Percentiles rank a stretch among this genome's conserved stretches.
These are phyloP conservation scores for Yponomeuta plumbellus DNA, from an alignment of 2,888 invertebrate genomes.

Conservation along the genomic window DNA sequence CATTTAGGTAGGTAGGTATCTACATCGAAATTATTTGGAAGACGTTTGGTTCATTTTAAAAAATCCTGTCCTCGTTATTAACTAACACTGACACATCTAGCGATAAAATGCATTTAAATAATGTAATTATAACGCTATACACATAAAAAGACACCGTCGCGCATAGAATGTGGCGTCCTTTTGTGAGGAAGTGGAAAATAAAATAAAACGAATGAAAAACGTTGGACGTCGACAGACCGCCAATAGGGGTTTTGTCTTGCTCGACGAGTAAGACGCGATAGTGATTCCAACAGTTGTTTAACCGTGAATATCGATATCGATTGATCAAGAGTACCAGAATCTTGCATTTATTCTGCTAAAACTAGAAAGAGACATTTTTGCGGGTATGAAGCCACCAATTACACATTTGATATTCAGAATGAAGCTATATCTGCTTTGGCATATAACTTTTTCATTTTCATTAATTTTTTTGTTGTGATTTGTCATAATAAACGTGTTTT, in stretches of 20 bases:
- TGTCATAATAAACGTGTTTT: too few relatives aligned
- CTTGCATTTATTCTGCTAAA: neutral
- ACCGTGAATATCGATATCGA: slow-evolving; percentile 21
- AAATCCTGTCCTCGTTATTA: neutral
- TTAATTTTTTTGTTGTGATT: too few relatives aligned
- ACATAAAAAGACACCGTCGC: slow-evolving; percentile 20
- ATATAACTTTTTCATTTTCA: too few relatives aligned
- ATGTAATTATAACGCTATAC: neutral
- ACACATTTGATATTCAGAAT: too few relatives aligned
- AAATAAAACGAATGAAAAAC: slow-evolving; percentile 40
- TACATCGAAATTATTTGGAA: too few relatives aligned
- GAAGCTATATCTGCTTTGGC: too few relatives aligned
- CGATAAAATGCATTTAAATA: slow-evolving; percentile 6
- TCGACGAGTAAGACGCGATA: slow-evolving; percentile 33
- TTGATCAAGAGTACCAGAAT: slow-evolving; percentile 15
- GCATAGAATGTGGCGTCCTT: slow-evolving; percentile 57
- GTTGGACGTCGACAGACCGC: slow-evolving; percentile 45
- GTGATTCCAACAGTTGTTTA: slow-evolving; percentile 31
- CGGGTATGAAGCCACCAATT: too few relatives aligned
- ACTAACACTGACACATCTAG: slow-evolving; percentile 1
- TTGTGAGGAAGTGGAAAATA: slow-evolving; percentile 54
- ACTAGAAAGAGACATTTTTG: neutral
- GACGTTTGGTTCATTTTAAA: neutral
- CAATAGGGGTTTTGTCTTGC: slow-evolving; percentile 52
- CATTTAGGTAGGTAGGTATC: too few relatives aligned